Conservation (phyloP, 2,113 vertebrate species). For the Ophthalmolycus amberensis region DNA sequence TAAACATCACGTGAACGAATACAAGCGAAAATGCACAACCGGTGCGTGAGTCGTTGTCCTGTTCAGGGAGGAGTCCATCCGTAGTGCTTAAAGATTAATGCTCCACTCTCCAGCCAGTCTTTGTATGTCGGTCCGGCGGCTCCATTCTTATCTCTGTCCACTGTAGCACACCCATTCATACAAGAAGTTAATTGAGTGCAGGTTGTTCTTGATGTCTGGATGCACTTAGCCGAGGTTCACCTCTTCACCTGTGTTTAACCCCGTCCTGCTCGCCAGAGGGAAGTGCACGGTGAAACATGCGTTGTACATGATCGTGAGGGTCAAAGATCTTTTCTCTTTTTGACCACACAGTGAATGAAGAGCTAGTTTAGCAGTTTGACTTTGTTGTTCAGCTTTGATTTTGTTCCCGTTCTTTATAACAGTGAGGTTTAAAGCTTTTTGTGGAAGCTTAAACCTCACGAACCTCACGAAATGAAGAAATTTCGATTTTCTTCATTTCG, state of each 20-base stretch:
- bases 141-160: constrained; percentile 22
- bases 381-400: not conserved
- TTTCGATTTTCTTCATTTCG: no score
- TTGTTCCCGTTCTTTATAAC: not conserved
- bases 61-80: not conserved
- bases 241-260: constrained; percentile 33
- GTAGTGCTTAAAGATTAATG: constrained; percentile 3
- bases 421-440: not conserved
- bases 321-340: constrained; percentile 1
- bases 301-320: not conserved
- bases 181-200: constrained; percentile 9
- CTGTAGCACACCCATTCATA: constrained; percentile 9
- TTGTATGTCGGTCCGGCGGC: not conserved
- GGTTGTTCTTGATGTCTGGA: constrained; percentile 13
- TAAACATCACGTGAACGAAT: not conserved
- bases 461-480: no score
- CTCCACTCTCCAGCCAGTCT: not conserved
- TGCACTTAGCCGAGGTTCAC: constrained; percentile 18
- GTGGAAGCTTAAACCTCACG: no score
- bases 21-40: not conserved
- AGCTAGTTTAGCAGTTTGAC: not conserved
- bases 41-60: not conserved
- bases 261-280: not conserved
- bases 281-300: not conserved
- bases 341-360: not conserved